phyloP scores from a whole-genome alignment of 2,888 invertebrate genomes.

The Latheticus oryzae region DNA sequence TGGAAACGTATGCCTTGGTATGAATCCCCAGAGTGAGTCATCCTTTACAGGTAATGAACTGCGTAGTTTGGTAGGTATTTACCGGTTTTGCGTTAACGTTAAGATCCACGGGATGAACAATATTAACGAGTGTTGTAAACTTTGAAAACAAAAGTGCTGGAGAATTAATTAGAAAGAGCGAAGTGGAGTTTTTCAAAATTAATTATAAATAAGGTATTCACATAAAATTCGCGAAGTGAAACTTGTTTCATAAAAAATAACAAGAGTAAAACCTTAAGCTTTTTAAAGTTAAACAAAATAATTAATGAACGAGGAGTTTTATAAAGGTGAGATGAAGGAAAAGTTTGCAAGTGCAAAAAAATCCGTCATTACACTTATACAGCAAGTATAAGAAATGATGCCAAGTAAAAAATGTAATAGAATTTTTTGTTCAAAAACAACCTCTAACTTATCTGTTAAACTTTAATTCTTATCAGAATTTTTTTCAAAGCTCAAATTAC shows the following conservation, averaged over 20 bases:
- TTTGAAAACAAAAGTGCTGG: constrained; percentile 13
- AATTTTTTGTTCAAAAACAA: too few species aligned
- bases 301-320: constrained; percentile 30
- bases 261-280: constrained; percentile 31
- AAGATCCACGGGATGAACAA: constrained; percentile 27
- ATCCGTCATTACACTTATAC: too few species aligned
- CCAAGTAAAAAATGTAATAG: too few species aligned
- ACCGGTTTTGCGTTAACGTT: constrained; percentile 30
- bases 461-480: too few species aligned
- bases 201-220: constrained; percentile 27
- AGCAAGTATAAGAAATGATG: too few species aligned
- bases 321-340: too few species aligned
- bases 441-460: too few species aligned
- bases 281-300: constrained; percentile 30
- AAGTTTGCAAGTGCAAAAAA: too few species aligned
- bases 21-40: constrained; percentile 31
- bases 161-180: constrained; percentile 16
- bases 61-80: constrained; percentile 34
- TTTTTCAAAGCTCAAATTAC: constrained; percentile 10
- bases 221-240: constrained; percentile 14
- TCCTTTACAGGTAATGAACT: constrained; percentile 40
- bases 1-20: constrained; percentile 37
- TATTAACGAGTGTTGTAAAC: constrained; percentile 14
- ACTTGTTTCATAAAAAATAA: constrained; percentile 26
- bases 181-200: constrained; percentile 24